phyloP scores from a whole-genome alignment of 2,797 vertebrate genomes.

The Hybognathus amarus region DNA sequence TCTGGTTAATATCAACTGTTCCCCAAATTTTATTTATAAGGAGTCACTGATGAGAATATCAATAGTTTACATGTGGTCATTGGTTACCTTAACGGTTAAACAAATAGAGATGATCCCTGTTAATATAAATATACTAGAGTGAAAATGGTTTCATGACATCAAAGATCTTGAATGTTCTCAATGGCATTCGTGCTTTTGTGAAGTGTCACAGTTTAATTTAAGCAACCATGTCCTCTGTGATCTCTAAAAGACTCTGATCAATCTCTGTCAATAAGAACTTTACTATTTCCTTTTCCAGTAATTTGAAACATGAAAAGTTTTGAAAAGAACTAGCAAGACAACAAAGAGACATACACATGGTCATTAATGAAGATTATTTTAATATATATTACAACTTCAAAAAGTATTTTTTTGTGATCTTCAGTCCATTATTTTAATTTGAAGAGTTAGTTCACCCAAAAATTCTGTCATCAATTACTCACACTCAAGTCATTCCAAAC shows the following conservation, averaged over 20 bases:
- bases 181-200: slow-evolving; percentile 21
- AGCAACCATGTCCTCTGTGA: background rate
- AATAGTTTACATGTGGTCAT: background rate
- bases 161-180: slow-evolving; percentile 34
- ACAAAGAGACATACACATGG: background rate
- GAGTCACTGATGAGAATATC: slow-evolving; percentile 3
- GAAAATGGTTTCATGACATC: slow-evolving; percentile 11
- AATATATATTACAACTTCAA: slow-evolving; percentile 26
- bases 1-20: background rate
- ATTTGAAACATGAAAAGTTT: background rate
- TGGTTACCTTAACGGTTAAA: background rate
- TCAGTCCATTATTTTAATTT: background rate
- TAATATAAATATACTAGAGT: slow-evolving; percentile 15
- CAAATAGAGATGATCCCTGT: background rate
- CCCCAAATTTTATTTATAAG: background rate
- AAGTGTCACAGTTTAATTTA: slow-evolving; percentile 32
- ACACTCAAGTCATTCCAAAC: too few species aligned
- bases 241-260: background rate
- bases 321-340: background rate
- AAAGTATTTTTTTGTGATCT: background rate
- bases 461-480: too few species aligned
- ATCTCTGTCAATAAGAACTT: background rate
- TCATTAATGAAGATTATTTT: slow-evolving; percentile 1
- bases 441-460: too few species aligned
- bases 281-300: background rate